Evolutionary conservation across 2,888 invertebrate genomes (phyloP), one percentile per base, ranked within the genome.

Genomic region (Agrypnus murinus): DNA sequence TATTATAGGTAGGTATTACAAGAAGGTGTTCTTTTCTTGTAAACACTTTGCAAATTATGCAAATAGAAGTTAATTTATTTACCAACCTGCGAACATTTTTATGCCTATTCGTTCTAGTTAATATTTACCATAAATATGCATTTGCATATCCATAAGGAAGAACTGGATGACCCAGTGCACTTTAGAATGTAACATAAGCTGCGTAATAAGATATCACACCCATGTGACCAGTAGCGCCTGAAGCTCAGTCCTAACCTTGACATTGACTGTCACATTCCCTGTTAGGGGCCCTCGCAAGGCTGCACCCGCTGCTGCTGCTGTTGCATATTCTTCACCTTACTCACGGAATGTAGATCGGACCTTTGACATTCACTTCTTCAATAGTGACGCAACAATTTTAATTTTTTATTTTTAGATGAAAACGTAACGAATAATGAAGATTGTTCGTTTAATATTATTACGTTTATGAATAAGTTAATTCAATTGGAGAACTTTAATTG

Each of bases 261-360:
- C 81, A 81, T 81, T 81, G 81, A 79, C 77, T 78, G 77, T 80
- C 77, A 74, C 77, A 74, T 76, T 79, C 77, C 77, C 80, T 78
- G 72, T 62, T 62, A 73, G 80, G 77, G 81, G 80, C 80, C 80
- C 81, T 76, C 75, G 77, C 77, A 74, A 78, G 81, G 81, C 79
- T 75, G 67, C 65, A 72, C 68, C 65, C 58, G 64, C 40, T 25
- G 25, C 25, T 25, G 25, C 25, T 25, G 25, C 25, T 25, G 25
- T 25, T 25, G 63, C 58, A 68, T 64, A 50, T 64, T 65, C 67
- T 60, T 60, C 60, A 53, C n/a, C 40, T 67, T 60, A 62, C 50
- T 67, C 66, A 66, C 48, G 38, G 31, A 57, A 66, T 66, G 38
- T 60, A 60, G 66, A 66, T 48, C 66, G 40, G 15, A 66, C 66